Evolutionary conservation across 2,888 invertebrate genomes (phyloP), one percentile per base, ranked within the genome.

Genomic region (Lasioglossum malachurum): DNA sequence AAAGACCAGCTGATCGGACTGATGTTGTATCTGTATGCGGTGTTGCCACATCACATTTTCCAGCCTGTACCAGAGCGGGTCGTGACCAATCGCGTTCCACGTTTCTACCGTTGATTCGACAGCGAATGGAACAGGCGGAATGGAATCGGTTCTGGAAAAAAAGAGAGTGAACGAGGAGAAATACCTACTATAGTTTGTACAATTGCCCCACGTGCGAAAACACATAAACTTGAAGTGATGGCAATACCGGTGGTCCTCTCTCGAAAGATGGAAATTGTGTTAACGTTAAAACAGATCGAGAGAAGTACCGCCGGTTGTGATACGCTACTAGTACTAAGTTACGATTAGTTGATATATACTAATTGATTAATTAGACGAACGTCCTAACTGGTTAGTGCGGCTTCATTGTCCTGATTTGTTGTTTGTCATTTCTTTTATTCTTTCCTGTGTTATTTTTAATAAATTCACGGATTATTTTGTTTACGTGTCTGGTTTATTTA

Each of bases 381-480:
- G 83, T 89, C 76, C 88, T 90, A 86, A 87, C 84, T 87, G 83
- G 87, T 88, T 89, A 91, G 86, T 84, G 86, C 89, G 88, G 89
- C 88, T 90, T 91, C 86, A 84, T 88, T 87, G 83, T 89, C 84
- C 89, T 89, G 87, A 92, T 91, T 92, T 92, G 90, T 92, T 92
- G 92, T 92, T 86, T 84, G 90, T 92, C 90, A 91, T 91, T 91
- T 88, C 87, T 87, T 90, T 91, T 83, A 87, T 82, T 81, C 86
- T 85, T 69, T 91, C 90, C 90, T 92, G 91, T 92, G 92, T 92
- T 92, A 92, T 92, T 92, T 92, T 92, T 91, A 92, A 92, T 92
- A 92, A 92, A 92, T 92, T 89, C 87, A 91, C 87, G 91, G 82
- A 91, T 92, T 90, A 91, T 92, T 92, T 92, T 91, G 89, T 83